Evolutionary conservation across 2,797 vertebrate genomes (phyloP).

Genomic region (Crocodylus rhombifer): DNA sequence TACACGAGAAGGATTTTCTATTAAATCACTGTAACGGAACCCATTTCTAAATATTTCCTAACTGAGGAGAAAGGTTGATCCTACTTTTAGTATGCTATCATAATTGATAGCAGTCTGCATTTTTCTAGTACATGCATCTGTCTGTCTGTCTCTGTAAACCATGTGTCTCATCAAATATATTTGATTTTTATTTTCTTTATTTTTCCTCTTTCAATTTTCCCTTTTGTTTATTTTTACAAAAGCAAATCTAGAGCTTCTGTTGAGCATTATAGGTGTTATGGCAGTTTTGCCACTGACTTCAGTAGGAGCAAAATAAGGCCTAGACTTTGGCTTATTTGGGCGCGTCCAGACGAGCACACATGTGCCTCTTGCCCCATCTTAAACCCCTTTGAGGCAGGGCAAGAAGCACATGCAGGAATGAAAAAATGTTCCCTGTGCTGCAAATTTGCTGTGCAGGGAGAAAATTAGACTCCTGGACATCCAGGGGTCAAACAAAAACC

Average conservation of each 20-base stretch:
- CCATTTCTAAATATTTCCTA: slow-evolving; percentile 54
- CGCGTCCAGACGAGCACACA: no score
- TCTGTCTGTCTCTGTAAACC: slow-evolving; percentile 30
- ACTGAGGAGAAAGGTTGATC: not conserved
- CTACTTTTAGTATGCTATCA: slow-evolving; percentile 26
- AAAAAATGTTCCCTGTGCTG: no score
- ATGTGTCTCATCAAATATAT: not conserved
- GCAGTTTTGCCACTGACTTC: not conserved
- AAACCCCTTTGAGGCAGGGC: no score
- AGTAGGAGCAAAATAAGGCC: not conserved
- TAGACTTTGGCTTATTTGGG: not conserved
- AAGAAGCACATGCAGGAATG: no score
- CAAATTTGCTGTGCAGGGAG: no score
- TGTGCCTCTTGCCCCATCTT: no score
- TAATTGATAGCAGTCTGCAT: slow-evolving; percentile 37
- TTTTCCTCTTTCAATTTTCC: no score
- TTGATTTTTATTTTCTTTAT: slow-evolving; percentile 17
- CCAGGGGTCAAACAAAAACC: no score
- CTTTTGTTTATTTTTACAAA: not conserved
- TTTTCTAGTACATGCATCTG: slow-evolving; percentile 17
- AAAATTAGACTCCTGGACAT: no score
- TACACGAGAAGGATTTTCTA: slow-evolving; percentile 59
- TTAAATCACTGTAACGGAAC: slow-evolving; percentile 50
- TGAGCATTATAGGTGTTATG: not conserved
- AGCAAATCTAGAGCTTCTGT: not conserved